Base-by-base conservation (phyloP, 2,113 vertebrate genomes). In the Leptocoma aspasia region DNA sequence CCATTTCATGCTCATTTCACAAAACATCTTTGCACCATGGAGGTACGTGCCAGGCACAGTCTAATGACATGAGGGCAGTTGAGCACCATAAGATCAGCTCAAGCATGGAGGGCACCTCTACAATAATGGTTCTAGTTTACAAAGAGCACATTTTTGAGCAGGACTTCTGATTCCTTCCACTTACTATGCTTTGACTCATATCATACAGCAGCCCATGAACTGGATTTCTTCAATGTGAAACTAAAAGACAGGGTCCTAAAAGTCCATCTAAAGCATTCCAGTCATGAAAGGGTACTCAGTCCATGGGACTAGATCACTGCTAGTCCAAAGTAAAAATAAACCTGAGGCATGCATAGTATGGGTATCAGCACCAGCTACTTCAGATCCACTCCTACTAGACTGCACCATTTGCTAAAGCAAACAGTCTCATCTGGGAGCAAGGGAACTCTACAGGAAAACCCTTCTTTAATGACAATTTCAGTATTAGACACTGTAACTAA, bases 291-390 rank as follows among this genome's bases (percentile, higher is more conserved):
- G 27, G 28, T 33, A 70, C 19, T 68, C 49, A 64, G 33, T 42
- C 57, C 27, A 16, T 6, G 4, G 41, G 66, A 89, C 83, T 42
- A 73, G 44, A 50, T 28, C 47, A 81, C 66, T 84, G 78, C 24
- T 53, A 75, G 54, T 33, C 54, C 9, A 2, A 92, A 82, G 47
- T 71, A 88, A 95, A 91, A 96, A 82, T 89, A 93, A 87, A 69
- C 21, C 30, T 30, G 41, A 91, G 59, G 82, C 0, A 0, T 64
- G 57, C 57, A 56, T 2, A 72, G n/a, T 31, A 24, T 1, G 0
- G 37, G 4, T n/a, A 69, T 28, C 47, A 61, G 63, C 63, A 90
- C 6, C 63, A 91, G 31, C 35, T 66, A 63, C 12, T 70, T 89
- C 47, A 82, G 42, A 81, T 57, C 23, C 35, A 54, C 27, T 69